A percentile compares a stretch with the other conserved stretches of the same genome.
These are phyloP conservation scores for Parazoanthus darwini DNA, from an alignment of 92 coral and sea anemone species.

Conservation along the genomic window DNA sequence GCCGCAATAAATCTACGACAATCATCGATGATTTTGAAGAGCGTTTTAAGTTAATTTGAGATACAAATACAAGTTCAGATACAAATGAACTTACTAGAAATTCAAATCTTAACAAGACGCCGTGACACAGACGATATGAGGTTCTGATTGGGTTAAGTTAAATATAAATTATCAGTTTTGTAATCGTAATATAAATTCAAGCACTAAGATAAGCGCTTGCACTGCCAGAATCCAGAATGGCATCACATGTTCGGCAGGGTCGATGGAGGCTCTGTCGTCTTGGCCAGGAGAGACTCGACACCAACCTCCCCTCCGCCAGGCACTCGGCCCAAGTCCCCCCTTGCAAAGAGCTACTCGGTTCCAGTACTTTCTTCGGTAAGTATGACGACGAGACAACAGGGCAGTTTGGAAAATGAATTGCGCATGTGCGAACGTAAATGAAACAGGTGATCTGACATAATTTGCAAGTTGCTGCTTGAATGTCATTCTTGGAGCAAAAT, in stretches of 20 bases:
- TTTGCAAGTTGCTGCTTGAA: too few species aligned
- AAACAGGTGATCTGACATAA: neutral
- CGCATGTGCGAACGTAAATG: neutral
- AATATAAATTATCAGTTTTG: neutral
- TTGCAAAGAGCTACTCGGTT: conserved; percentile 73
- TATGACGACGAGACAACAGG: neutral
- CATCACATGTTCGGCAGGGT: conserved; percentile 94
- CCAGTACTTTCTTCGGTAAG: conserved; percentile 50
- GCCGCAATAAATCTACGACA: too few species aligned
- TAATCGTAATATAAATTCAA: neutral
- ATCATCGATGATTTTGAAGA: too few species aligned
- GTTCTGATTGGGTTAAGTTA: neutral
- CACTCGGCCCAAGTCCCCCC: conserved; percentile 74
- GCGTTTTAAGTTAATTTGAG: too few species aligned
- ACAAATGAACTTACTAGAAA: too few species aligned
- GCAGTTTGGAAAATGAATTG: neutral
- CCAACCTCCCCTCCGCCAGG: conserved; percentile 54
- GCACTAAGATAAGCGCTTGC: conserved; percentile 39
- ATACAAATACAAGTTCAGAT: too few species aligned
- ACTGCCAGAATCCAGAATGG: conserved; percentile 94
- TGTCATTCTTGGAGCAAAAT: too few species aligned
- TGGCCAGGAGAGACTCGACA: conserved; percentile 57
- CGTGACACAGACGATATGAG: neutral
- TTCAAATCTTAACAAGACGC: neutral
- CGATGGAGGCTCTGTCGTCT: conserved; percentile 56